Base-by-base conservation (phyloP, 2,797 vertebrate genomes). In the Pitangus sulphuratus region DNA sequence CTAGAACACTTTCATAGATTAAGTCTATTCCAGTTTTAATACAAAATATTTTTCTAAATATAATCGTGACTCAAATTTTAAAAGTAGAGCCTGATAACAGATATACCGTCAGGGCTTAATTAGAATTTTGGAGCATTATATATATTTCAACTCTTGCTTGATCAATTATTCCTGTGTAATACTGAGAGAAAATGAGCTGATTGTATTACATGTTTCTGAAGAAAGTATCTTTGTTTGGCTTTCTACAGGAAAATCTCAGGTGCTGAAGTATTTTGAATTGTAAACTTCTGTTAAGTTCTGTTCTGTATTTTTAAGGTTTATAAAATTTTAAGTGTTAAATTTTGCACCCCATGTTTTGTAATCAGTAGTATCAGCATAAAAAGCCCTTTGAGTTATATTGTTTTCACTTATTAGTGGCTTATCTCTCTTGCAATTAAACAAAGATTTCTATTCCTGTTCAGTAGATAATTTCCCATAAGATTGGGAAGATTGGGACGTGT, bases 191-290 rank as follows among this genome's bases (percentile, higher is more conserved):
- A 79, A 85, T 18, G 53, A 86, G 33, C 39, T 84, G 92, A 95
- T 88, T 94, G 82, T 91, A 88, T 92, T 95, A 70, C 7, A 7
- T 78, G 35, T 93, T 94, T 79, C 84, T 93, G 71, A 91, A 83
- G 93, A 65, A 95, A 90, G 93, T 82, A 28, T 74, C 16, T 62
- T 68, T 82, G 0, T 69, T 62, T 69, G 40, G 17, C 93, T 91
- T 97, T 97, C 89, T 83, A 37, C 70, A 93, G 93, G 72, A 92
- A 80, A 89, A 87, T 93, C 97, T 97, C 94, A 95, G 95, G 90
- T 96, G 84, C 90, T 96, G 61, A 85, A 92, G 35, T 92, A 87
- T 40, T 87, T 78, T 31, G 16, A 83, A 71, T 66, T 86, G 31
- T 90, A 51, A 92, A 68, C 70, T 86, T 82, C 8, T 65, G 35